These are phyloP conservation scores for Pachypsylla venusta DNA, from an alignment of 1,140 invertebrate genomes.

Conservation along the genomic window DNA sequence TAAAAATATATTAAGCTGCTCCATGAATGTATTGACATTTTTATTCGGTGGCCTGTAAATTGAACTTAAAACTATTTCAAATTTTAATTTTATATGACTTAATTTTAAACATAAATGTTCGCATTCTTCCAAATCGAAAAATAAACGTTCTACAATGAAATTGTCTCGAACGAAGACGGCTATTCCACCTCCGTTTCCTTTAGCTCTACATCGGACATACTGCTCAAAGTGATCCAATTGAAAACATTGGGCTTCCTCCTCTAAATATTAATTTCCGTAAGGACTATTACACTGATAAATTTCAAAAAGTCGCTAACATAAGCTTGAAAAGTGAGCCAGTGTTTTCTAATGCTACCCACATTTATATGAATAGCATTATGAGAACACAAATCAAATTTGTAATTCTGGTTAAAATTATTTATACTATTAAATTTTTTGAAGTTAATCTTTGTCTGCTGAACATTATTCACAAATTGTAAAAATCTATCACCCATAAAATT, in stretches of 20 bases:
- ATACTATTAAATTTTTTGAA: constrained; percentile 8
- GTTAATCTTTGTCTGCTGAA: not conserved
- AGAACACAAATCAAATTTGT: not conserved
- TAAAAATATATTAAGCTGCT: not conserved
- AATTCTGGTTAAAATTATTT: constrained; percentile 3
- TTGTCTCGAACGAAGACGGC: not conserved
- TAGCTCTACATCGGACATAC: not conserved
- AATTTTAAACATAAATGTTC: not conserved
- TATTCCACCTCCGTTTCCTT: not conserved
- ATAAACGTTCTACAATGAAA: not conserved
- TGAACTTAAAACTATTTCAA: not conserved
- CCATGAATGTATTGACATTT: not conserved
- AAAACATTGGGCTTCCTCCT: not conserved
- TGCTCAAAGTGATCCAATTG: not conserved
- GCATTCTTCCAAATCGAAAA: not conserved
- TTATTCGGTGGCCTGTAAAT: not conserved
- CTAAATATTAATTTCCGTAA: not conserved
- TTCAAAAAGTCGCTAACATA: not conserved
- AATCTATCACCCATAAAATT: not conserved
- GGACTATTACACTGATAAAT: not conserved
- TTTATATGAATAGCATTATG: not conserved
- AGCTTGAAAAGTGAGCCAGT: not conserved
- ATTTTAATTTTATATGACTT: not conserved
- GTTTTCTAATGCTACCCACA: not conserved
- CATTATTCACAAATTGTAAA: not conserved